These are phyloP conservation scores for Ianthella basta DNA, from an alignment of 37 sponge, comb jelly and placozoan species.

Conservation along the genomic window DNA sequence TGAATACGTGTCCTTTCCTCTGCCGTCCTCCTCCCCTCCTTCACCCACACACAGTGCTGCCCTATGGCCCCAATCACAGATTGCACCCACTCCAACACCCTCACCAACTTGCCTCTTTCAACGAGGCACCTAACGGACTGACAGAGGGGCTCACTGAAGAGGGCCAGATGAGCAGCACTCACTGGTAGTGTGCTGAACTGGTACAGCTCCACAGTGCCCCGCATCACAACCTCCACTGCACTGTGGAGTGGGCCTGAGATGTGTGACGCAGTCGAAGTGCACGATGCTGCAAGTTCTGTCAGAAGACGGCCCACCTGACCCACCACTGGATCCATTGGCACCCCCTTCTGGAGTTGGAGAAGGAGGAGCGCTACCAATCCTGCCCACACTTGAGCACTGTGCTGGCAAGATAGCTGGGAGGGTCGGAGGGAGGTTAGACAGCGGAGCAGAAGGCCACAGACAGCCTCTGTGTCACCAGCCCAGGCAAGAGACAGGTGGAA, in stretches of 20 bases:
- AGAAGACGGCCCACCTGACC: neutral
- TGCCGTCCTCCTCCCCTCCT: neutral
- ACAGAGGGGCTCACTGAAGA: neutral
- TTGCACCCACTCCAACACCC: neutral
- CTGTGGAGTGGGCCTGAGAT: neutral
- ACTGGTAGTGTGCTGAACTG: neutral
- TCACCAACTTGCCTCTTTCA: no score
- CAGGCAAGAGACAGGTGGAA: conserved; percentile 32
- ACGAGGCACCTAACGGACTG: neutral
- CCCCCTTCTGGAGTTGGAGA: conserved; percentile 2
- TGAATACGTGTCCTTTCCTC: neutral
- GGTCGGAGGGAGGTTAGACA: conserved; percentile 5
- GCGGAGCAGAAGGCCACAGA: neutral
- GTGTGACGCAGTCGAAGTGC: neutral
- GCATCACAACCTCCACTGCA: neutral
- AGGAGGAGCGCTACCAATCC: neutral
- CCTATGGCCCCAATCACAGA: neutral
- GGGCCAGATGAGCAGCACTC: neutral
- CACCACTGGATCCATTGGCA: neutral
- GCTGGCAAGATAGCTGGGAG: neutral
- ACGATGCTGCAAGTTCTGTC: conserved; percentile 3
- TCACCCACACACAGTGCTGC: neutral
- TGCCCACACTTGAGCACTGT: neutral
- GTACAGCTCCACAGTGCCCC: neutral
- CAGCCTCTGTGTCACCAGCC: conserved; percentile 11